Percentiles rank a stretch among this genome's conserved stretches.
Evolutionary conservation across 2,888 invertebrate species (phyloP).

Genomic region (Xiphydria camelus): DNA sequence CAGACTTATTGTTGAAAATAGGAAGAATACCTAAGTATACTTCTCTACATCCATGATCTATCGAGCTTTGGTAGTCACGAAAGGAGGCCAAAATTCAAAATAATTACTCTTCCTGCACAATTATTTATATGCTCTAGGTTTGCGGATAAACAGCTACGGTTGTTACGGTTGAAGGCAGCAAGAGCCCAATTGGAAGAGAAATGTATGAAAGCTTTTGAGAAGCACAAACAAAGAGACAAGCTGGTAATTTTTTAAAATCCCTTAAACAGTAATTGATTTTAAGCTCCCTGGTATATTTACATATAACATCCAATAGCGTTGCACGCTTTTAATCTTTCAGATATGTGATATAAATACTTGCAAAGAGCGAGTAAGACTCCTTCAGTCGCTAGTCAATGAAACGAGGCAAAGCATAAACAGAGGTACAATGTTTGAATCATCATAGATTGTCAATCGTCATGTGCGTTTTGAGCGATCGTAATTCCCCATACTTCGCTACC

Average conservation of each 20-base stretch:
- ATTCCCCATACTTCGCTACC: no score
- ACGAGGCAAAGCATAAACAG: conserved; percentile 58
- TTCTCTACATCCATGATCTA: no score
- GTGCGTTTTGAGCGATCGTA: no score
- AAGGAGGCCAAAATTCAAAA: no score
- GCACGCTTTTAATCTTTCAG: no score
- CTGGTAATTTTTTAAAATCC: conserved; percentile 33
- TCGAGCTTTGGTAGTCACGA: no score
- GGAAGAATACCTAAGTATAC: no score
- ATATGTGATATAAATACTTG: conserved; percentile 65
- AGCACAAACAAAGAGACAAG: conserved; percentile 53
- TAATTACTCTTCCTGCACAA: no score
- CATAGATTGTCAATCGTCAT: no score
- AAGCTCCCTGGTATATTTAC: conserved; percentile 1
- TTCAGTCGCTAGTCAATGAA: conserved; percentile 63
- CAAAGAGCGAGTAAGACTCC: conserved; percentile 63
- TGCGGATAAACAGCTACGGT: conserved; percentile 66
- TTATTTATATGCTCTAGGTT: no score
- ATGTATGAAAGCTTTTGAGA: conserved; percentile 61
- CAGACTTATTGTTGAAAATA: no score
- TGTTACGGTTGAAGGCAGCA: conserved; percentile 63
- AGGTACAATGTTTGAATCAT: conserved; percentile 34
- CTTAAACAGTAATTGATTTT: not conserved
- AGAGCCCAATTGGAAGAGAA: conserved; percentile 62
- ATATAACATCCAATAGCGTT: conserved; percentile 9